Base-by-base conservation (phyloP, 2,797 vertebrate species). In the Tinamus major region DNA sequence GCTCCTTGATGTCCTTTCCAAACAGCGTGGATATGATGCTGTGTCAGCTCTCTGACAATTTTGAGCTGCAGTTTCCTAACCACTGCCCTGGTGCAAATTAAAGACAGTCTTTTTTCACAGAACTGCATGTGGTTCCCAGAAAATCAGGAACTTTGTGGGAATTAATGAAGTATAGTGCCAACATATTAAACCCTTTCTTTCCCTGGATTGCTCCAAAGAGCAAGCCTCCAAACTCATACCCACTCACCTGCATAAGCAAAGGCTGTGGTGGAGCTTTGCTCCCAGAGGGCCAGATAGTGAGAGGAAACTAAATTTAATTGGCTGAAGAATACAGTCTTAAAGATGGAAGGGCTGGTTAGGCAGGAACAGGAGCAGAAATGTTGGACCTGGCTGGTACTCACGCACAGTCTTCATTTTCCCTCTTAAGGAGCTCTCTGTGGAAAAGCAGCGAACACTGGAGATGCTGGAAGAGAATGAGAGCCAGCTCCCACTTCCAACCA, bases 381-480 rank as follows among this genome's bases (percentile, higher is more conserved):
- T 78, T 78, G 76, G 59, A 31, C 39, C 82, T 91, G 41, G 29
- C 41, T 75, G 56, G 69, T 74, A 63, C 12, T 75, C 26, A 74
- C 24, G 55, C 23, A 74, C 24, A 49, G 33, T n/a, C 48, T 37
- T 59, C 37, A 46, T 65, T 70, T 69, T 29, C 58, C 33, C 56
- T 41, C 23, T 56, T 55, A 96, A 99, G 99, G 98, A 99, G 70
- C 98, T 99, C 51, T 99, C 98, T 21, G 90, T 98, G 94, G 99
- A 99, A 97, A 99, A 99, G 95, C 98, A 98, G 95, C 98, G 98
- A 91, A 99, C 99, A 42, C 96, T 99, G 90, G 97, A 98, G 92
- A 98, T 98, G 96, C 96, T 99, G 87, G 98, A 98, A 56, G 97
- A 97, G 89, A 98, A 98, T 35, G 98, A 98, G 76, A 90, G 79